These are phyloP conservation scores for Acanthornis magna DNA, from an alignment of 2,797 vertebrate species.

Conservation along the genomic window DNA sequence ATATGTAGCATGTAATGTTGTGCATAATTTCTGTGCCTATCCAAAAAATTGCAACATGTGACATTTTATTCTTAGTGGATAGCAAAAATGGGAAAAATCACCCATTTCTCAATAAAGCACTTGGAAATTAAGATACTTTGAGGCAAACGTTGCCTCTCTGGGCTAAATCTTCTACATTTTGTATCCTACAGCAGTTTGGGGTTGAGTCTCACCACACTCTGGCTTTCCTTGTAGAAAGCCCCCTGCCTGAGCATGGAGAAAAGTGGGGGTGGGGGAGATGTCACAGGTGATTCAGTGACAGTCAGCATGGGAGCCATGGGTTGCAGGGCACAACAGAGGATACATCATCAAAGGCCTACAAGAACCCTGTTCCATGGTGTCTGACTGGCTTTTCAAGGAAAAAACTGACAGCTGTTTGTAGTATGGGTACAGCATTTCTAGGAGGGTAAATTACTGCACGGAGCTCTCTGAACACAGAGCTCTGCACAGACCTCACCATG, in stretches of 20 bases:
- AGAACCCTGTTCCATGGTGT: not conserved
- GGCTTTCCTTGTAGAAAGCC: not conserved
- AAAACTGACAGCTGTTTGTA: not conserved
- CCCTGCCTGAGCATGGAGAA: not conserved
- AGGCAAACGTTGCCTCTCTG: not conserved
- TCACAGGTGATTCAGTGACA: not conserved
- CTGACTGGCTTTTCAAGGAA: not conserved
- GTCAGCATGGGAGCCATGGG: not conserved
- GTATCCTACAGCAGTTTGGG: not conserved
- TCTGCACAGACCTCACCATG: not conserved
- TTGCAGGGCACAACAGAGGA: not conserved
- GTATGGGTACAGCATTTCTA: fast-evolving
- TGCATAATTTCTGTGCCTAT: not conserved
- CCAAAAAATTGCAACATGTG: not conserved
- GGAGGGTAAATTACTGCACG: not conserved
- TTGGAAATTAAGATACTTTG: not conserved
- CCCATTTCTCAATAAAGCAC: fast-evolving
- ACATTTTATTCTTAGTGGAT: not conserved
- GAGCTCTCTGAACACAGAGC: not conserved
- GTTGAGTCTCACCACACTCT: not conserved
- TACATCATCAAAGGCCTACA: not conserved
- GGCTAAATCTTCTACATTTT: not conserved
- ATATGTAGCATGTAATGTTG: not conserved
- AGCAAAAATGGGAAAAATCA: not conserved
- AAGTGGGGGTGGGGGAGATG: not conserved